These are phyloP conservation scores for Thymelicus lineola DNA, from an alignment of 2,888 invertebrate species.

Conservation along the genomic window DNA sequence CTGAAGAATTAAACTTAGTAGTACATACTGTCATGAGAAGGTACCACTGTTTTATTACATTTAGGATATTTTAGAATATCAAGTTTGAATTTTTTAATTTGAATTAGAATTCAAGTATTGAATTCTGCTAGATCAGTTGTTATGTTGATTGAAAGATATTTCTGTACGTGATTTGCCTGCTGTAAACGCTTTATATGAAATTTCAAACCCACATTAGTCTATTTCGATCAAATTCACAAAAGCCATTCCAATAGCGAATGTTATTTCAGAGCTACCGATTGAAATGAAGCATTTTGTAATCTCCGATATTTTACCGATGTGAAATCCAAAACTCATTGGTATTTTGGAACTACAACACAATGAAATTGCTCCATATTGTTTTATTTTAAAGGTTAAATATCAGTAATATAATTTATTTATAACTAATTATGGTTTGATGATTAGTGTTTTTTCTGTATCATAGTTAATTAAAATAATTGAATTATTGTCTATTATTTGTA, in stretches of 20 bases:
- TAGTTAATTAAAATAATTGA: too few species aligned
- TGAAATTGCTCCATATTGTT: background rate
- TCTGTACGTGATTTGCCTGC: constrained; percentile 56
- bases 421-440: background rate
- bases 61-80: too few species aligned
- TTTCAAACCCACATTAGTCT: constrained; percentile 25
- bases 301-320: constrained; percentile 3
- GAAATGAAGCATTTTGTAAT: constrained; percentile 17
- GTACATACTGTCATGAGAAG: too few species aligned
- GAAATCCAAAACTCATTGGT: constrained; percentile 6
- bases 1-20: too few species aligned
- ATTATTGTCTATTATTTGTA: too few species aligned
- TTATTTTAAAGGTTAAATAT: background rate
- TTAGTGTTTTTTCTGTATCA: too few species aligned
- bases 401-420: too few species aligned
- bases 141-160: constrained; percentile 73
- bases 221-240: constrained; percentile 20
- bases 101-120: too few species aligned
- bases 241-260: constrained; percentile 18
- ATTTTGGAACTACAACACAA: background rate
- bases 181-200: constrained; percentile 8
- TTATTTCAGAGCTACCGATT: constrained; percentile 25
- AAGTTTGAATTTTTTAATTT: too few species aligned
- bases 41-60: too few species aligned
- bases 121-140: constrained; percentile 42